Percentiles rank a stretch among this genome's conserved stretches.
phyloP scores from a whole-genome alignment of 2,113 vertebrate genomes.

The Salvelinus fontinalis region DNA sequence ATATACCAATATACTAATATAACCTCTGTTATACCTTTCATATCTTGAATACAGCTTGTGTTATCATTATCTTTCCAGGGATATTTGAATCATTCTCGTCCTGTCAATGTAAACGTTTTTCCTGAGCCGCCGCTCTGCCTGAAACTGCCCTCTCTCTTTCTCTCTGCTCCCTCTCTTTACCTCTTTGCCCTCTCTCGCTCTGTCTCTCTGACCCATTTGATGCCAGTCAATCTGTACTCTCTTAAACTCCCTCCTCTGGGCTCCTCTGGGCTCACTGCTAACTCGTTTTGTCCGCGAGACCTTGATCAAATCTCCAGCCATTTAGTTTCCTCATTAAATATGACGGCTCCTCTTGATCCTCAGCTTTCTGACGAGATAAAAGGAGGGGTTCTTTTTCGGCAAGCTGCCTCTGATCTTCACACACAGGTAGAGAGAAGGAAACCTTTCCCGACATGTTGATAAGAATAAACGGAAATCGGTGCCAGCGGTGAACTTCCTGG shows the following conservation, averaged over 20 bases:
- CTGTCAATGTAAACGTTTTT: neutral
- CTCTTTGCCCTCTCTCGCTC: conserved; percentile 1
- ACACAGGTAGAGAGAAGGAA: neutral
- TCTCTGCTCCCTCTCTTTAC: too few species aligned
- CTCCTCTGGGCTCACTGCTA: neutral
- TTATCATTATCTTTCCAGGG: neutral
- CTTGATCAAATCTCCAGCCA: neutral
- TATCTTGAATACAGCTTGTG: too few species aligned
- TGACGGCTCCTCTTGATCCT: conserved; percentile 30
- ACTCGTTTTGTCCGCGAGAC: neutral
- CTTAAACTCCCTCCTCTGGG: neutral
- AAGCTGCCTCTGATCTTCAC: neutral
- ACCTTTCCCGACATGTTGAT: neutral
- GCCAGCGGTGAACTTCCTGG: too few species aligned
- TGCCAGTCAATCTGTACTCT: conserved; percentile 10
- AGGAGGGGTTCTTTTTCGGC: conserved; percentile 6
- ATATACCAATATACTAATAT: too few species aligned
- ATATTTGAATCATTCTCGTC: neutral
- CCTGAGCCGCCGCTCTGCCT: neutral
- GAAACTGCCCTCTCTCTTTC: too few species aligned
- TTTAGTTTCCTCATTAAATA: conserved; percentile 29
- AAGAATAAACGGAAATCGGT: too few species aligned
- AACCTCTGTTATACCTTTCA: too few species aligned
- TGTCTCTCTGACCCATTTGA: conserved; percentile 5
- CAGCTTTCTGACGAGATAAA: neutral